Evolutionary conservation across 1,140 invertebrate species (phyloP), one percentile per base, ranked within the genome.

Genomic region (Diuraphis noxia): DNA sequence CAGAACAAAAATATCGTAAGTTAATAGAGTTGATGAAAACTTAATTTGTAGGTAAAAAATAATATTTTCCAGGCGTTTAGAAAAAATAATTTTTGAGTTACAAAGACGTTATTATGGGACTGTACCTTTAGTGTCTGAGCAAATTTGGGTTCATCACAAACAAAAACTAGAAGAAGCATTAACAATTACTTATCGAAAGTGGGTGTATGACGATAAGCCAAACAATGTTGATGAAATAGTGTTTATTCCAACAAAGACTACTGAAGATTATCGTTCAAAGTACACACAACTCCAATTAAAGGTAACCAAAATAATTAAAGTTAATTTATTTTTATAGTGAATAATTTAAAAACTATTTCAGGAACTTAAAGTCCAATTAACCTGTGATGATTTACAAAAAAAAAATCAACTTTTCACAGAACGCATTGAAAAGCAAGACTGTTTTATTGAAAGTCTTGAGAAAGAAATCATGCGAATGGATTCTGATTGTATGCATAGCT

Each of bases 391-490:
- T 43, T 89, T 92, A 72, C 88, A 88, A 90, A 92, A 92, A 38
- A 92, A 92, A 91, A 84, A 90, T 41, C 92, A 92, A 77, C 79
- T 92, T 52, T 91, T 63, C 21, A 63, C 40, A 3, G 92, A 92
- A 82, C 91, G 91, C 38, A 52, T 92, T 21, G 90, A 92, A 77
- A 92, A 92, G 46, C 91, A 92, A 88, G 92, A 93, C 23, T 92
- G 91, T 72, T 79, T 93, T 25, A 92, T 91, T 25, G 63, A 56
- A 72, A 82, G 91, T 9, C 81, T 93, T 7, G 92, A 92, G 46
- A 84, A 92, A 77, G 92, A 92, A 56, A 92, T 92, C 7, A n/a
- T 90, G 23, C 88, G 88, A 79, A 82, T 89, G 43, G 89, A 91
- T 40, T 81, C 77, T 19, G 77, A 91, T 49, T 91, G 34, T 52